Percentiles rank a stretch among this genome's conserved stretches.
Conservation (phyloP, 2,797 vertebrate genomes). For the Simalia tracyae region DNA sequence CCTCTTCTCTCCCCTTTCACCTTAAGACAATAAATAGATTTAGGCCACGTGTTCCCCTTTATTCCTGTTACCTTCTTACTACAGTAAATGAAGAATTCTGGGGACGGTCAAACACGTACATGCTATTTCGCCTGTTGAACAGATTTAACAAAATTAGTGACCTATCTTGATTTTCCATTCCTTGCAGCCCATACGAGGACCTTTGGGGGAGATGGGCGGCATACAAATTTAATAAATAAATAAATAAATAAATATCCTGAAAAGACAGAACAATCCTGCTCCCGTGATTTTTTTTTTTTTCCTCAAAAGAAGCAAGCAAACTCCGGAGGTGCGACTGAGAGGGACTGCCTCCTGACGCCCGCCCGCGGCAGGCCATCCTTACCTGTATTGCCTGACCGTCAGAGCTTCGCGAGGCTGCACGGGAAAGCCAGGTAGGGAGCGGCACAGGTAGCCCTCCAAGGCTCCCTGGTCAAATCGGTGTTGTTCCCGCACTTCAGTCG, state of each 20-base stretch:
- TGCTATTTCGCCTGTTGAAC: too few relatives aligned
- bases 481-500: slow-evolving; percentile 73
- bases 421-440: slow-evolving; percentile 69
- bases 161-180: too few relatives aligned
- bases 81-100: background rate
- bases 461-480: slow-evolving; percentile 76
- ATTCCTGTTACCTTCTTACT: background rate
- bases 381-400: slow-evolving; percentile 86
- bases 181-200: background rate
- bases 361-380: background rate
- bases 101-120: background rate
- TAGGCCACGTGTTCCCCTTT: background rate
- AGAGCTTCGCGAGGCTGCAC: slow-evolving; percentile 58
- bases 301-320: background rate
- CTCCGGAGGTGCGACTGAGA: background rate
- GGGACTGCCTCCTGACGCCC: background rate
- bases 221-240: too few relatives aligned
- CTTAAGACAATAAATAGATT: background rate
- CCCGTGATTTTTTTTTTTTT: background rate
- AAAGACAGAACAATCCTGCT: background rate
- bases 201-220: too few relatives aligned
- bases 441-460: slow-evolving; percentile 78
- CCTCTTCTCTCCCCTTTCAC: background rate
- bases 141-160: too few relatives aligned
- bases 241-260: too few relatives aligned